phyloP scores from a whole-genome alignment of 92 coral and sea anemone species.

The Blastomussa wellsi region DNA sequence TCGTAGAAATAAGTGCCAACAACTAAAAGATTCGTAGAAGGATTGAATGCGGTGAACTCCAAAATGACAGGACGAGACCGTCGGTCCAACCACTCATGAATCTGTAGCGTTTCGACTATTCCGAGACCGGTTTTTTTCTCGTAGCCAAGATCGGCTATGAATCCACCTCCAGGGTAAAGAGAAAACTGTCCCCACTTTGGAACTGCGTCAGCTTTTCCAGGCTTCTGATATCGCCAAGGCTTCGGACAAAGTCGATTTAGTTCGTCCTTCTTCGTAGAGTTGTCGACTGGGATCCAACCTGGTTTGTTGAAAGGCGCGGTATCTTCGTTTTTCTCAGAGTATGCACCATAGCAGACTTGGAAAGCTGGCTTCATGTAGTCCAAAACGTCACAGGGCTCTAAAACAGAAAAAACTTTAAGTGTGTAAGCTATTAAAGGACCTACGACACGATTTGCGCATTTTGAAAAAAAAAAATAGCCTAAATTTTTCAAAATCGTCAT shows the following conservation, averaged over 20 bases:
- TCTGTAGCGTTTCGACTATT: conserved; percentile 44
- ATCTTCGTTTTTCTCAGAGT: conserved; percentile 63
- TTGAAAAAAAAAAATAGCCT: too few relatives aligned
- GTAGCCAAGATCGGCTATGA: conserved; percentile 74
- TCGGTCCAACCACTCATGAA: conserved; percentile 59
- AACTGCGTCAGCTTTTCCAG: conserved; percentile 31
- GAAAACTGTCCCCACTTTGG: conserved; percentile 69
- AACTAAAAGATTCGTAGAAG: conserved; percentile 53
- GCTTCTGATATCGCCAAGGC: conserved; percentile 74
- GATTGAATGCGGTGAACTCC: conserved; percentile 69
- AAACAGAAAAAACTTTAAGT: not conserved
- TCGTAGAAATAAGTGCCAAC: conserved; percentile 64
- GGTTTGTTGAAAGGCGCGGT: conserved; percentile 21
- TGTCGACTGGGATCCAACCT: conserved; percentile 12
- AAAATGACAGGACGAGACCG: conserved; percentile 62
- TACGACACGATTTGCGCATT: too few relatives aligned
- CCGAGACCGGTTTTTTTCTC: conserved; percentile 19
- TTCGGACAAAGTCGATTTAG: conserved; percentile 54
- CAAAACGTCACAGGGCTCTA: conserved; percentile 10
- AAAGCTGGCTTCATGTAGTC: conserved; percentile 5
- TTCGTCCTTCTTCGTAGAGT: conserved; percentile 19
- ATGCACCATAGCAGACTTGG: conserved; percentile 45
- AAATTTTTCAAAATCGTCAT: too few relatives aligned
- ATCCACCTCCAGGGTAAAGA: conserved; percentile 73
- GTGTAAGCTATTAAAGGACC: too few relatives aligned